Evolutionary conservation across 2,113 vertebrate species (phyloP), one percentile per base, ranked within the genome.

Genomic region (Phylloscopus trochiloides): DNA sequence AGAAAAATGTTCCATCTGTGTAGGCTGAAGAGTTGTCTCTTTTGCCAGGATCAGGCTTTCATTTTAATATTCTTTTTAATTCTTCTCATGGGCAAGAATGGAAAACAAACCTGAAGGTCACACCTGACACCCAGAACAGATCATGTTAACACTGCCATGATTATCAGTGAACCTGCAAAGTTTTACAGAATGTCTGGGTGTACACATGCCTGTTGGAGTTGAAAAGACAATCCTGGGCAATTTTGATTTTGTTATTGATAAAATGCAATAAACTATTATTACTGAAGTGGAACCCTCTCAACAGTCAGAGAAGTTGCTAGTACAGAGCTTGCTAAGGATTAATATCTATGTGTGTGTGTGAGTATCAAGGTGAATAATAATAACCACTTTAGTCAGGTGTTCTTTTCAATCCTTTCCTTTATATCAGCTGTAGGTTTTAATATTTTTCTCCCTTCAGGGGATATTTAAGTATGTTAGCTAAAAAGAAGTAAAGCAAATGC

Each of bases 391-490:
- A 93, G 81, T 91, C 89, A 95, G 89, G 42, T 85, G 82, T 17
- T 90, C 59, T 92, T 94, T 96, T 90, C 75, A 92, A 67, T 82
- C n/a, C 52, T 92, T 94, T 95, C 70, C 65, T 89, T 91, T 89
- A 54, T 91, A 87, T 92, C 72, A 93, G 94, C 91, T 82, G 63
- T 79, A 92, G 36, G 50, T 90, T 95, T 92, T 90, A 90, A 90
- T 94, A 82, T 71, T 83, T 86, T 90, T 88, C 86, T 73, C 59
- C 88, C 94, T 94, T 68, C 83, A 71, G 95, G 92, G 79, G 58
- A 67, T 96, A 95, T 92, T 97, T 94, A 96, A 96, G 57, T 57
- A 57, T 40, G 62, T 90, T 93, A 78, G 86, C 70, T 91, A 63
- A 86, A 82, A 90, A 93, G 62, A 92, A 66, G 20, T 43, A 96